Percentiles rank a stretch among this genome's conserved stretches.
Conservation (phyloP, 2,888 invertebrate species). For the Plebejus melissa region DNA sequence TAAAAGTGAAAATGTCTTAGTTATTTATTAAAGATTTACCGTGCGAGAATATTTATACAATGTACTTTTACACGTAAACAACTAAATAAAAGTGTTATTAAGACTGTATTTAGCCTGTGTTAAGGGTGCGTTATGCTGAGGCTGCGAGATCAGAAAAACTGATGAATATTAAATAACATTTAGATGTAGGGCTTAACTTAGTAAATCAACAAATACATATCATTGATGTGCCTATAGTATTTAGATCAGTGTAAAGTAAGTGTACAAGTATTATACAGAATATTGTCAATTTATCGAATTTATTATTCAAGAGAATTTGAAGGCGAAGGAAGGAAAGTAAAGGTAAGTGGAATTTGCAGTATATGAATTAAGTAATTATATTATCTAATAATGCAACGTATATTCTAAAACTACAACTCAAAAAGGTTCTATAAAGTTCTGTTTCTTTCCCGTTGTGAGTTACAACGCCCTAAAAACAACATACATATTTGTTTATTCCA, state of each 20-base stretch:
- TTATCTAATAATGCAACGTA: no score
- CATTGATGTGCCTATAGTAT: constrained; percentile 68
- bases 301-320: constrained; percentile 6
- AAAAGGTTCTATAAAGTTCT: neutral
- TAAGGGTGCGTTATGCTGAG: neutral
- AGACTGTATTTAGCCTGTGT: constrained; percentile 14
- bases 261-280: constrained; percentile 35
- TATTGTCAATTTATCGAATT: constrained; percentile 30
- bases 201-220: constrained; percentile 66
- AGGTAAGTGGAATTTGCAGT: constrained; percentile 3
- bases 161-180: constrained; percentile 31
- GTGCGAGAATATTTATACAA: constrained; percentile 21
- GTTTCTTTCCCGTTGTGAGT: neutral
- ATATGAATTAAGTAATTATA: neutral
- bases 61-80: constrained; percentile 14
- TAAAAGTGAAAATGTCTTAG: constrained; percentile 39
- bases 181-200: constrained; percentile 47
- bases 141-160: neutral
- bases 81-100: neutral
- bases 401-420: no score
- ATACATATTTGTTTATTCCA: neutral
- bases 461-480: neutral
- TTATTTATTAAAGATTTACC: constrained; percentile 21
- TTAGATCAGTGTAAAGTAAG: constrained; percentile 15
- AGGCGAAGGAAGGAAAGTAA: neutral